These are phyloP conservation scores for Ephydatia muelleri DNA, from an alignment of 37 sponge, comb jelly and placozoan genomes.

Conservation along the genomic window DNA sequence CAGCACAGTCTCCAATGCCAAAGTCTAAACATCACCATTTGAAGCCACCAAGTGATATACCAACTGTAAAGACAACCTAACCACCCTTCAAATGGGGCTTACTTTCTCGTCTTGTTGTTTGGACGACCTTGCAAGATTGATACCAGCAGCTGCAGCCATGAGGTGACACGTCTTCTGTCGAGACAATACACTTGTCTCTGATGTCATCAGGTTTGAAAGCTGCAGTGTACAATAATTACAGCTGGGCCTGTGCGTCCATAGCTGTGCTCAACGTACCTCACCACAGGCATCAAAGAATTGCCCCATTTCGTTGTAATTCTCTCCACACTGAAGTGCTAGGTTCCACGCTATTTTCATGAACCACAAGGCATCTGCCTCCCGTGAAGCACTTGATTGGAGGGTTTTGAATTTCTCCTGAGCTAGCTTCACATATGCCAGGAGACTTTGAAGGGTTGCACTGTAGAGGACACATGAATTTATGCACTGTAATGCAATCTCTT, in stretches of 20 bases:
- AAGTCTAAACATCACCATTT: background rate
- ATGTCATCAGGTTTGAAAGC: conserved; percentile 20
- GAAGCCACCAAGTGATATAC: background rate
- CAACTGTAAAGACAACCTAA: background rate
- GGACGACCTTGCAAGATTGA: conserved; percentile 50
- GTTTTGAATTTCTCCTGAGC: conserved; percentile 2
- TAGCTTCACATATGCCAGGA: conserved; percentile 14
- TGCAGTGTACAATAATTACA: background rate
- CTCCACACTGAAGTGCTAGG: conserved; percentile 72
- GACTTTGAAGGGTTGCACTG: conserved; percentile 14
- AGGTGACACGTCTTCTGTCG: conserved; percentile 79
- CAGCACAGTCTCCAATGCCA: conserved; percentile 31
- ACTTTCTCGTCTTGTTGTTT: conserved; percentile 35
- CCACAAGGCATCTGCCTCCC: conserved; percentile 69
- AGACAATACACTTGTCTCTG: conserved; percentile 17
- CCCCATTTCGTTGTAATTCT: conserved; percentile 55
- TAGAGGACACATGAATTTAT: background rate
- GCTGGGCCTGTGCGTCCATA: background rate
- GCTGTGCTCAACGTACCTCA: conserved; percentile 12
- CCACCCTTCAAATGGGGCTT: background rate
- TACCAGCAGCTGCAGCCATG: conserved; percentile 78
- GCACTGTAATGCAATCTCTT: background rate
- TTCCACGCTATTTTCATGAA: conserved; percentile 90
- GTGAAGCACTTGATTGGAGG: background rate
- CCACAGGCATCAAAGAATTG: conserved; percentile 61